Percentiles rank a stretch among this genome's conserved stretches.
Evolutionary conservation across 2,113 vertebrate genomes (phyloP).

Genomic region (Melierax canorus): DNA sequence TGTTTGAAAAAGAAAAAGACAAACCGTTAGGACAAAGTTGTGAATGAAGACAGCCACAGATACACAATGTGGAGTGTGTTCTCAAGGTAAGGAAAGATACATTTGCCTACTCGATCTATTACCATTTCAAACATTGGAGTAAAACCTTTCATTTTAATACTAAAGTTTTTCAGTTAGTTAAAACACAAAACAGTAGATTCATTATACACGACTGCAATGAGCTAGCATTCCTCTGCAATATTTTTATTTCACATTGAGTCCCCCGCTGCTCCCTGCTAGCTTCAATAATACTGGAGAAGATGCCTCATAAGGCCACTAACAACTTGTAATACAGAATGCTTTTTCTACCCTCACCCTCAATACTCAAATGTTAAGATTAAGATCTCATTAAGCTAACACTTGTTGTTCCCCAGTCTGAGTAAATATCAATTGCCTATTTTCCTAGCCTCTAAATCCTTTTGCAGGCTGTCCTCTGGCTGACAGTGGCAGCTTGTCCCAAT

Average conservation of each 20-base stretch:
- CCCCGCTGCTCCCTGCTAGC: neutral
- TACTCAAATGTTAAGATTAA: rapidly evolving
- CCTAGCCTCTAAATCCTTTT: neutral
- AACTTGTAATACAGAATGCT: too few species aligned
- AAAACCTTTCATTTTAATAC: neutral
- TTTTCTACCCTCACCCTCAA: neutral
- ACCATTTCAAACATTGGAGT: neutral
- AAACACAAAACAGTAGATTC: neutral
- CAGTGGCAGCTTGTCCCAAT: rapidly evolving
- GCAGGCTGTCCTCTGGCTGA: too few species aligned
- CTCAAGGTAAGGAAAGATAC: too few species aligned
- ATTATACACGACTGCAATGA: rapidly evolving
- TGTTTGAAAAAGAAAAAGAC: slow-evolving; percentile 30
- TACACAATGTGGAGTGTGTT: rapidly evolving
- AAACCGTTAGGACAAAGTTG: neutral
- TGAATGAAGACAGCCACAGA: neutral
- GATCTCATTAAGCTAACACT: neutral
- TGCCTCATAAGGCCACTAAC: neutral
- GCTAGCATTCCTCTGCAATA: neutral
- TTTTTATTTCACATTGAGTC: rapidly evolving
- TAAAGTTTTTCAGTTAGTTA: too few species aligned
- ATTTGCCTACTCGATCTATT: neutral
- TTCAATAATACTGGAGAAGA: neutral
- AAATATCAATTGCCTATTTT: neutral
- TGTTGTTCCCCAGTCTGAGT: neutral